Base-by-base conservation (phyloP, 1,140 invertebrate genomes). In the Apis dorsata region DNA sequence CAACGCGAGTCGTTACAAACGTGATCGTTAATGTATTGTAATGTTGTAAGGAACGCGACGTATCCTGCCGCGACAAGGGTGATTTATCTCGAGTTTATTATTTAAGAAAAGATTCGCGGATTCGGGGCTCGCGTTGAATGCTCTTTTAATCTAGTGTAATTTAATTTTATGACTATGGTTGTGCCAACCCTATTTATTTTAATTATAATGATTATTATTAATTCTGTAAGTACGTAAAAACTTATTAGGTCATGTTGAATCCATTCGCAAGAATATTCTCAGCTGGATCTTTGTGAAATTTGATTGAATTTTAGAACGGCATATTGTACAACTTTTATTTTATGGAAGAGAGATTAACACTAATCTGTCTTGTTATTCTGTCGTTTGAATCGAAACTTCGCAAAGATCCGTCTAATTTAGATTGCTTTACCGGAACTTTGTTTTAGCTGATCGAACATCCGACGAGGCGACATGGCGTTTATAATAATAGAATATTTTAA, bases 131-230 rank as follows among this genome's bases (percentile, higher is more conserved):
- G 24, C 83, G 55, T 34, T 65, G 24, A 71, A 51, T 71, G 63
- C 62, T 85, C 75, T 63, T 57, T 12, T 83, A 87, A 76, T 28
- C 0, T 44, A 44, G 34, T 7, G 34, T 44, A 44, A 62, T 75
- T 49, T 83, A 87, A 87, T 69, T 75, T 69, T 89, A 69, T 89
- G 83, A 89, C 84, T 70, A 90, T 87, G 88, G 88, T 90, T 90
- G 88, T 90, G 88, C 88, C 86, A 88, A 78, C 78, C 78, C 79
- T 88, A 88, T 88, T 88, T 88, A 88, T 88, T 88, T 2, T 79
- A 85, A 85, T 85, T 53, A 24, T 87, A 44, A 44, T 7, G 34
- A 44, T 86, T 63, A 72, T 57, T 72, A 63, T 65, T 76, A 60
- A 65, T 5, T 49, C 28, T 44, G 34, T 77, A 66, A 79, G 24